phyloP scores from a whole-genome alignment of 2,797 vertebrate species.

The Danio aesculapii region DNA sequence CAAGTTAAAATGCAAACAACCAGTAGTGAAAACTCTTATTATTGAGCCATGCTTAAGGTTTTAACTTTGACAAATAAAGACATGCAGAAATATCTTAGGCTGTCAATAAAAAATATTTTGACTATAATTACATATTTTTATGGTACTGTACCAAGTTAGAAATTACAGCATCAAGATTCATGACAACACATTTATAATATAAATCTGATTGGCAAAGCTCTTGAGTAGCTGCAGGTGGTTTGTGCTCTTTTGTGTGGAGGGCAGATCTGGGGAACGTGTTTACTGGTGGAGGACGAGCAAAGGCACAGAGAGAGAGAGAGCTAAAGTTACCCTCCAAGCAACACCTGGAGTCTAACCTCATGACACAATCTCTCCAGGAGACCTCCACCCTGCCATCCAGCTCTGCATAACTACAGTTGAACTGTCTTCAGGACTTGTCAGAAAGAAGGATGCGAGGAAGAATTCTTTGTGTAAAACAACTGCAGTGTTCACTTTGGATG shows the following conservation, averaged over 20 bases:
- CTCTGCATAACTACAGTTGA: slow-evolving; percentile 19
- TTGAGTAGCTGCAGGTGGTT: slow-evolving; percentile 65
- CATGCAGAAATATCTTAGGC: too few species aligned
- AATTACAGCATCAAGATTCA: too few species aligned
- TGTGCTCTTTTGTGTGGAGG: slow-evolving; percentile 7
- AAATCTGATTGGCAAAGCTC: slow-evolving; percentile 51
- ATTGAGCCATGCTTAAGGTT: too few species aligned
- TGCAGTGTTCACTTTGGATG: neutral
- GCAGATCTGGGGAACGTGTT: slow-evolving; percentile 10
- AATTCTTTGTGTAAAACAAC: slow-evolving; percentile 1
- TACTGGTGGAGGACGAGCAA: slow-evolving; percentile 40
- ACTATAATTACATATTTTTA: too few species aligned
- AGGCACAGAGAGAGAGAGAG: slow-evolving; percentile 59
- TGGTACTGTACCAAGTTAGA: too few species aligned
- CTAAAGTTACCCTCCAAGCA: slow-evolving; percentile 66
- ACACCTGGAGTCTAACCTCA: slow-evolving; percentile 67
- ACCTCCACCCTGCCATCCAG: slow-evolving; percentile 31
- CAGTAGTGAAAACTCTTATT: too few species aligned
- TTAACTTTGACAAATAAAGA: too few species aligned
- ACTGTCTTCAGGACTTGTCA: neutral
- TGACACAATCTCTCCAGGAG: slow-evolving; percentile 40
- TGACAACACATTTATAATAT: too few species aligned
- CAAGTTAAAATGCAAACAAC: too few species aligned
- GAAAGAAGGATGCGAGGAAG: neutral
- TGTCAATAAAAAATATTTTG: too few species aligned